phyloP scores from a whole-genome alignment of 2,113 vertebrate genomes.

The Copsychus sechellarum region DNA sequence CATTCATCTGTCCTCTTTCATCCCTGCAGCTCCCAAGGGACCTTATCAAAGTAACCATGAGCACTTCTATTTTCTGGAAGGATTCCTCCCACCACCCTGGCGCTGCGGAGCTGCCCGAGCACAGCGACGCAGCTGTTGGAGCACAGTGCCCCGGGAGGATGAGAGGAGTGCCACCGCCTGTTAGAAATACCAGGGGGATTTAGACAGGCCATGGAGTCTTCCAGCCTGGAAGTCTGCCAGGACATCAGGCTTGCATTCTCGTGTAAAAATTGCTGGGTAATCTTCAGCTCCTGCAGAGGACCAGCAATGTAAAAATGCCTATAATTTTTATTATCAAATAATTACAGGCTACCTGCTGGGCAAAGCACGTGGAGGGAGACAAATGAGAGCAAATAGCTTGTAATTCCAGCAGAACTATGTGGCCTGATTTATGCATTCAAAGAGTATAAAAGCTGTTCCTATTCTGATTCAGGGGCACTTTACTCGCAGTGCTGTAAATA shows the following conservation, averaged over 20 bases:
- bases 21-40: not conserved
- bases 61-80: not conserved
- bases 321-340: constrained; percentile 65
- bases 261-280: constrained; percentile 37
- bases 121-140: not conserved
- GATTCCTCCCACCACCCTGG: not conserved
- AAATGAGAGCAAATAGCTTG: constrained; percentile 41
- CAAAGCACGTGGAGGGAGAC: constrained; percentile 23
- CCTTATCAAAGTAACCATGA: not conserved
- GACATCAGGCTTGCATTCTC: constrained; percentile 24
- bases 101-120: not conserved
- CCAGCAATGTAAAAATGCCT: constrained; percentile 36
- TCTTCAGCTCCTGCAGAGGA: constrained; percentile 50
- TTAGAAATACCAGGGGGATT: constrained; percentile 7
- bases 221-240: constrained; percentile 51
- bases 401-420: constrained; percentile 31
- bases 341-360: constrained; percentile 58
- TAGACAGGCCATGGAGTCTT: not conserved
- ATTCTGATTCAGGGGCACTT: constrained; percentile 41
- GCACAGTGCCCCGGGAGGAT: not conserved
- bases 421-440: not conserved
- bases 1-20: not conserved
- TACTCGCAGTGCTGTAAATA: constrained; percentile 15
- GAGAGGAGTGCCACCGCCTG: constrained; percentile 20
- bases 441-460: not conserved